phyloP scores from a whole-genome alignment of 64 coral and sea anemone genomes.

The Acropora tenuis region DNA sequence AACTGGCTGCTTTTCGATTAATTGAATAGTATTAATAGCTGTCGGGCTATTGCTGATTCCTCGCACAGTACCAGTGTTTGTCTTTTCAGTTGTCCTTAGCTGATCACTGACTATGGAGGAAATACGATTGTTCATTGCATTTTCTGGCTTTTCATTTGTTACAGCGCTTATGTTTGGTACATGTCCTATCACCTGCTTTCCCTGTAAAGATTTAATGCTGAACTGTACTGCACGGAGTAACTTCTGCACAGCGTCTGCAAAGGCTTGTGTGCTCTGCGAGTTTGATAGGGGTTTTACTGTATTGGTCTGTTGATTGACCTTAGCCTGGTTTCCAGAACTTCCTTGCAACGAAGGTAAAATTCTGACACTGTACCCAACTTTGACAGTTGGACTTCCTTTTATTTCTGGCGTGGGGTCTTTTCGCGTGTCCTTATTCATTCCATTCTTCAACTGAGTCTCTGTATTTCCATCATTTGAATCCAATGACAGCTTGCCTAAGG shows the following conservation, averaged over 20 bases:
- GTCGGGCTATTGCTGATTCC: background rate
- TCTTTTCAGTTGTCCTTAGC: background rate
- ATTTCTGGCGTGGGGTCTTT: background rate
- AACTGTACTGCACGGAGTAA: conserved; percentile 28
- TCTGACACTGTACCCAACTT: conserved; percentile 21
- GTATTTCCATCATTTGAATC: background rate
- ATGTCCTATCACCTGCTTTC: conserved; percentile 24
- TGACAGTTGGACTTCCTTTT: conserved; percentile 1
- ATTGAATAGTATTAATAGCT: background rate
- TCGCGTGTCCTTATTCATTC: background rate
- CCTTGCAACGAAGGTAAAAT: conserved; percentile 37
- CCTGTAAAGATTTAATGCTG: conserved; percentile 17
- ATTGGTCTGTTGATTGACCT: background rate
- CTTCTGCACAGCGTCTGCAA: conserved; percentile 43
- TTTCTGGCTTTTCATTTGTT: background rate
- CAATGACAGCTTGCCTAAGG: conserved; percentile 45
- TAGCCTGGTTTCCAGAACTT: background rate
- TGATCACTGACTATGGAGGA: background rate
- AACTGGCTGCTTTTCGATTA: background rate
- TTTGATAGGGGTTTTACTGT: background rate
- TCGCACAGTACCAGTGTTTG: conserved; percentile 38
- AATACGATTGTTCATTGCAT: background rate
- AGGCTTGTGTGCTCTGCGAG: conserved; percentile 8
- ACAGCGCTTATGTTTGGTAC: background rate
- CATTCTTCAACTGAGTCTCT: background rate